These are phyloP conservation scores for Helicoverpa armigera DNA, from an alignment of 1,140 invertebrate genomes.

Conservation along the genomic window DNA sequence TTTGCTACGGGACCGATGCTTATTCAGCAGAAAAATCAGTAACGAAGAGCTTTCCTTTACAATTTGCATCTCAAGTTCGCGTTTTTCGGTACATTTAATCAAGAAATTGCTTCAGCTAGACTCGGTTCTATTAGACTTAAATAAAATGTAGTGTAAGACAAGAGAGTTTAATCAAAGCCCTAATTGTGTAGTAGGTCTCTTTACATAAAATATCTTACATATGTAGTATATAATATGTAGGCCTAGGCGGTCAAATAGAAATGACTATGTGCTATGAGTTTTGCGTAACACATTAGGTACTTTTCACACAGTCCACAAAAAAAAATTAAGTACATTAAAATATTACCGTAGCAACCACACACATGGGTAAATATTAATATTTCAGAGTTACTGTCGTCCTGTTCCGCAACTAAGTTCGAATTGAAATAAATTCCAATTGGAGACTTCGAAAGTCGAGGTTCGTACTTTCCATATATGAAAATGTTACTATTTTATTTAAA, in stretches of 20 bases:
- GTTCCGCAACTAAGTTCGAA: constrained; percentile 15
- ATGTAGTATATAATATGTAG: no score
- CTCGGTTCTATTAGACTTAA: constrained; percentile 13
- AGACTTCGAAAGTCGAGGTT: not conserved
- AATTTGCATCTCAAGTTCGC: constrained; percentile 28
- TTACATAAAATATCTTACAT: no score
- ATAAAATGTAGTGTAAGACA: constrained; percentile 24
- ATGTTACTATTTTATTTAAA: not conserved
- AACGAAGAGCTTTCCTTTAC: constrained; percentile 7
- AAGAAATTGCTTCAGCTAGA: constrained; percentile 32
- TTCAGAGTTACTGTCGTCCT: constrained; percentile 1
- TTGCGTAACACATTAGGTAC: no score
- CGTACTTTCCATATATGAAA: not conserved
- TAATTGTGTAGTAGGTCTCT: not conserved
- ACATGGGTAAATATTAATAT: constrained; percentile 5
- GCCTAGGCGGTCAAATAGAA: no score
- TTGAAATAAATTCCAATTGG: constrained; percentile 17
- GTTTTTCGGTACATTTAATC: constrained; percentile 36
- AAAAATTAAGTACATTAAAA: no score
- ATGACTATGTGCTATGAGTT: no score
- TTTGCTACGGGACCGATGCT: not conserved
- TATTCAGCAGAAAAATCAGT: constrained; percentile 14
- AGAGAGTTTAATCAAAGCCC: constrained; percentile 18
- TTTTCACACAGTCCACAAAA: no score
- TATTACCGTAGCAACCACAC: not conserved